These are phyloP conservation scores for Dermolepida albohirtum DNA, from an alignment of 2,888 invertebrate species.

Conservation along the genomic window DNA sequence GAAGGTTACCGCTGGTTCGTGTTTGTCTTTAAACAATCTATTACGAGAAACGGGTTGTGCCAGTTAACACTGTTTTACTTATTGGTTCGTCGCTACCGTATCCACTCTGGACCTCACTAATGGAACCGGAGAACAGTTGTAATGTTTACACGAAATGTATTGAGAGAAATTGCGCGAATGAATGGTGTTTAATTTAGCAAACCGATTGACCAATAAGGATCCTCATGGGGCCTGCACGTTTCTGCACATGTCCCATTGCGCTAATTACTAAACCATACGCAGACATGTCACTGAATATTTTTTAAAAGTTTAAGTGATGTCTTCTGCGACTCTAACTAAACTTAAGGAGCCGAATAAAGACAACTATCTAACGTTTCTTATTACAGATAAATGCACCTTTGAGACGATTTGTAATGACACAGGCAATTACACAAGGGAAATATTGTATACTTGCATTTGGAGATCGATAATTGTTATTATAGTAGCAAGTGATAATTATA, in stretches of 20 bases:
- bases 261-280: constrained; percentile 7
- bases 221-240: constrained; percentile 7
- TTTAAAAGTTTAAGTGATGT: too few species aligned
- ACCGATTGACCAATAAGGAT: background rate
- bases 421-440: too few species aligned
- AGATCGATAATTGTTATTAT: too few species aligned
- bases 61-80: constrained; percentile 50
- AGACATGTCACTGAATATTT: background rate
- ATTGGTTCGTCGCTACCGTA: constrained; percentile 48
- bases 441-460: too few species aligned
- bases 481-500: too few species aligned
- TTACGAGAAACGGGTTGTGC: constrained; percentile 42
- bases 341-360: too few species aligned
- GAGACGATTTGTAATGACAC: too few species aligned
- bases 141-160: constrained; percentile 45
- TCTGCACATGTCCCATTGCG: constrained; percentile 6
- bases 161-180: background rate
- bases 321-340: too few species aligned
- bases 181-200: background rate
- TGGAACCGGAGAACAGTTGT: constrained; percentile 47
- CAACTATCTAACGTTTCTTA: too few species aligned
- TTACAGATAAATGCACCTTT: too few species aligned
- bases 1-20: constrained; percentile 16
- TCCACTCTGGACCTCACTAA: constrained; percentile 50
- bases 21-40: constrained; percentile 48